Evolutionary conservation across 2,113 vertebrate genomes (phyloP).

Genomic region (Epinephelus cyanopodus): DNA sequence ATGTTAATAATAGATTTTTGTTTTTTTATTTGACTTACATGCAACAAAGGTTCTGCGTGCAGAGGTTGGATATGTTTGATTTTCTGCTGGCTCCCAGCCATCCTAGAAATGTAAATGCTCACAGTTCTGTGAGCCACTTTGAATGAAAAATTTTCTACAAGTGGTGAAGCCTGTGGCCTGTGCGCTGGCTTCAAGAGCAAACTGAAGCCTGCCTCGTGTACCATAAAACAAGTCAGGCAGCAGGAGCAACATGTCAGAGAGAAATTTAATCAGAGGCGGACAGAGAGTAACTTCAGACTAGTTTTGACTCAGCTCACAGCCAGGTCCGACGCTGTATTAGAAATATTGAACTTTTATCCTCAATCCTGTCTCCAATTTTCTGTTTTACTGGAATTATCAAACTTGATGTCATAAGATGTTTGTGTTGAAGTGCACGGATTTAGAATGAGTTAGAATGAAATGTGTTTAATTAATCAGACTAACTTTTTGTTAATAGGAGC

Average conservation of each 20-base stretch:
- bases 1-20: background rate
- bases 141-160: conserved; percentile 1
- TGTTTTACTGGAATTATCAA: conserved; percentile 12
- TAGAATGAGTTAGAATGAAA: too few relatives aligned
- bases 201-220: background rate
- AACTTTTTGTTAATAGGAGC: too few relatives aligned
- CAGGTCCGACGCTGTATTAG: background rate
- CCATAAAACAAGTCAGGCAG: conserved; percentile 12
- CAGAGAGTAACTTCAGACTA: conserved; percentile 1
- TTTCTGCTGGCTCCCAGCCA: background rate
- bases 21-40: background rate
- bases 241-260: conserved; percentile 34
- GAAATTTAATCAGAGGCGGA: conserved; percentile 9
- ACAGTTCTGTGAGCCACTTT: background rate
- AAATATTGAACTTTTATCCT: background rate
- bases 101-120: conserved; percentile 3
- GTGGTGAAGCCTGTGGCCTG: background rate
- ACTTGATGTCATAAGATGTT: background rate
- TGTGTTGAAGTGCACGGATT: too few relatives aligned
- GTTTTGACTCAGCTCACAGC: conserved; percentile 32
- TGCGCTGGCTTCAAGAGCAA: conserved; percentile 2
- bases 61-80: conserved; percentile 5
- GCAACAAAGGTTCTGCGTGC: background rate
- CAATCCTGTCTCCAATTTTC: background rate
- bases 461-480: too few relatives aligned